Conservation (phyloP, 92 coral and sea anemone genomes). For the Palythoa grandis region DNA sequence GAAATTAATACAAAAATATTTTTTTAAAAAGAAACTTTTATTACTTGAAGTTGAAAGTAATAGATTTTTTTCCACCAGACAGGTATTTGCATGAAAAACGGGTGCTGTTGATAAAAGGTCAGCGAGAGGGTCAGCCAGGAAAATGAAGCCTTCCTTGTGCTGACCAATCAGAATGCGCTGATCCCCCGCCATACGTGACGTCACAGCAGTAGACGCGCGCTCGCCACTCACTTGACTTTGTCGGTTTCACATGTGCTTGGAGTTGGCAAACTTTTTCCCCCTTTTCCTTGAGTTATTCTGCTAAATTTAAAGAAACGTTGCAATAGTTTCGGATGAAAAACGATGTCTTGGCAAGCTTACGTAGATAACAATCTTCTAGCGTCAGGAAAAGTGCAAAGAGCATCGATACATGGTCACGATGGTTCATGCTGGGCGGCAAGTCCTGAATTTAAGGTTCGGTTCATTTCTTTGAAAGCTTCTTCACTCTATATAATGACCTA, state of each 20-base stretch:
- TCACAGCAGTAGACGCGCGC: conserved; percentile 25
- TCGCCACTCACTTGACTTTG: conserved; percentile 15
- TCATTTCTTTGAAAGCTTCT: background rate
- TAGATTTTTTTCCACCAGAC: no score
- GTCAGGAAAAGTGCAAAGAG: conserved; percentile 74
- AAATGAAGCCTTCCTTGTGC: background rate
- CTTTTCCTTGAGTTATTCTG: background rate
- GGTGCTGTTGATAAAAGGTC: no score
- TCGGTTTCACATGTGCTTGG: conserved; percentile 40
- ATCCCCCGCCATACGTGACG: conserved; percentile 42
- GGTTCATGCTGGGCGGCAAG: conserved; percentile 81
- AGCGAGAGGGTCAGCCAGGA: no score
- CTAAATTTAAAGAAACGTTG: background rate
- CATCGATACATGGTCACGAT: conserved; percentile 77
- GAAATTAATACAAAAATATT: no score
- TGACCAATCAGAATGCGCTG: conserved; percentile 51
- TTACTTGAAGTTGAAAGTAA: no score
- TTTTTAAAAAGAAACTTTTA: no score
- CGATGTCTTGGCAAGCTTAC: conserved; percentile 86
- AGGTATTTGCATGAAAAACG: no score
- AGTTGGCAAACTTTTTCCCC: background rate
- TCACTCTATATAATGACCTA: background rate
- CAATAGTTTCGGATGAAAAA: background rate
- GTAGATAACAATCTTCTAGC: conserved; percentile 76
- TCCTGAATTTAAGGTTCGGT: conserved; percentile 72